A percentile compares a stretch with the other conserved stretches of the same genome.
phyloP scores from a whole-genome alignment of 2,888 invertebrate genomes.

The Ophion ellenae region DNA sequence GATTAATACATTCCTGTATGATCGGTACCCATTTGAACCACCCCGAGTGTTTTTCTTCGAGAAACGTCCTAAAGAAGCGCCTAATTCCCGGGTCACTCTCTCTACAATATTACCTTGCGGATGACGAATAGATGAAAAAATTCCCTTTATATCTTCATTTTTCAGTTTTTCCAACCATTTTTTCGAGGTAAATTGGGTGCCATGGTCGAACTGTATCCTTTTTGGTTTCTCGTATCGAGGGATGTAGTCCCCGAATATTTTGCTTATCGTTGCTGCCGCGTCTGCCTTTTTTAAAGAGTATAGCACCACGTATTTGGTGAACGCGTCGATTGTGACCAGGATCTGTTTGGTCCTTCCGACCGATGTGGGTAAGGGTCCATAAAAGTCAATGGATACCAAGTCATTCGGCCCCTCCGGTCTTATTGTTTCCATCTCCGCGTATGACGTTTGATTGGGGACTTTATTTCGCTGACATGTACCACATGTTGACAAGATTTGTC shows the following conservation, averaged over 20 bases:
- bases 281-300: conserved; percentile 51
- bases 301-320: conserved; percentile 41
- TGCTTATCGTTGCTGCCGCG: conserved; percentile 35
- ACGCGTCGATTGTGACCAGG: conserved; percentile 50
- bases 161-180: neutral
- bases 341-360: conserved; percentile 41
- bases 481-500: conserved; percentile 1
- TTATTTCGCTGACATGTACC: conserved; percentile 52
- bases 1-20: conserved; percentile 6
- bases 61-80: conserved; percentile 3
- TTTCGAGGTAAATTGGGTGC: conserved; percentile 31
- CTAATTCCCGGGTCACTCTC: conserved; percentile 12
- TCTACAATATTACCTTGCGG: conserved; percentile 13
- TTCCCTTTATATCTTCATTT: neutral
- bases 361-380: conserved; percentile 55
- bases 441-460: neutral
- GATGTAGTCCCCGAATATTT: no score
- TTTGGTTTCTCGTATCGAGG: conserved; percentile 16
- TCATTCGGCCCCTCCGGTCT: conserved; percentile 35
- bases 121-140: conserved; percentile 19
- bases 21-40: neutral
- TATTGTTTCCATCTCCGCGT: conserved; percentile 8
- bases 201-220: conserved; percentile 24
- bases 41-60: no score
- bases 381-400: conserved; percentile 59